phyloP scores from a whole-genome alignment of 2,888 invertebrate species.

The Ctenicera cuprea region DNA sequence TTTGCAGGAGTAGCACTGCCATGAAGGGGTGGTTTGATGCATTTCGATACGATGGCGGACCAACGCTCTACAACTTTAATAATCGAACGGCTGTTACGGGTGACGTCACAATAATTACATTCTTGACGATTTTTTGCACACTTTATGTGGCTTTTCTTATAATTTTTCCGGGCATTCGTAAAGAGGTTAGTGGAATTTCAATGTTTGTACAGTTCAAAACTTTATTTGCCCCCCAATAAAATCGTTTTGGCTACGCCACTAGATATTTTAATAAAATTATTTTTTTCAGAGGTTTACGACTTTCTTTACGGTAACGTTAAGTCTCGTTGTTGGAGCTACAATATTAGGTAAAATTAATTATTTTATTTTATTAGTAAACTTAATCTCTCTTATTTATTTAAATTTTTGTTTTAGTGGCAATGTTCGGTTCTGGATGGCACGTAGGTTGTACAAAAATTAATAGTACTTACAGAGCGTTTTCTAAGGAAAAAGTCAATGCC shows the following conservation, averaged over 20 bases:
- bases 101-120: conserved; percentile 91
- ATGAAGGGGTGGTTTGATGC: conserved; percentile 99
- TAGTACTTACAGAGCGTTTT: conserved; percentile 93
- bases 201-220: no score
- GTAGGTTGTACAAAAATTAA: conserved; percentile 87
- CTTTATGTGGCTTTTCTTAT: conserved; percentile 95
- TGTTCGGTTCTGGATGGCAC: conserved; percentile 95
- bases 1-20: conserved; percentile 25
- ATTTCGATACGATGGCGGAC: conserved; percentile 97
- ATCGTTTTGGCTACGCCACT: background rate
- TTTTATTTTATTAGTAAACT: background rate
- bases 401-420: conserved; percentile 79
- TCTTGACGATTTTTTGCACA: conserved; percentile 91
- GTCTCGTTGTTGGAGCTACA: conserved; percentile 94
- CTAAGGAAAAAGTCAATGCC: conserved; percentile 90
- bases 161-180: conserved; percentile 96
- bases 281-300: conserved; percentile 91
- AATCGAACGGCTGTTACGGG: conserved; percentile 97
- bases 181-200: conserved; percentile 83
- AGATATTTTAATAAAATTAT: background rate
- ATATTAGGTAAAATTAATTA: conserved; percentile 87
- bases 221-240: no score
- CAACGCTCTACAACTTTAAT: conserved; percentile 95
- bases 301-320: conserved; percentile 92
- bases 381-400: conserved; percentile 17